Evolutionary conservation across 2,888 invertebrate genomes (phyloP).

Genomic region (Girardia tigrina): DNA sequence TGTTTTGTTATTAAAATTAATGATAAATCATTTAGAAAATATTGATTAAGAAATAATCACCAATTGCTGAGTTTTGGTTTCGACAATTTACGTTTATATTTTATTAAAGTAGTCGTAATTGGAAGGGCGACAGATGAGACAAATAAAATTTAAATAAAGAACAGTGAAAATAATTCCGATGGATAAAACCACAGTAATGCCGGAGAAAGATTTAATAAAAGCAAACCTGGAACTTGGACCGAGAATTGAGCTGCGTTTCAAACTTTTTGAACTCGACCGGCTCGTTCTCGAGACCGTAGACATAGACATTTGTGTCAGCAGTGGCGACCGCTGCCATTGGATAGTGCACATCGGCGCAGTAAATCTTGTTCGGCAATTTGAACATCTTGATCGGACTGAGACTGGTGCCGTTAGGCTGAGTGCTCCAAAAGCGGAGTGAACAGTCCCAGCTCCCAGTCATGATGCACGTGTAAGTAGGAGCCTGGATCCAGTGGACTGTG

Average conservation of each 20-base stretch:
- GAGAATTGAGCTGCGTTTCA: slow-evolving; percentile 55
- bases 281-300: slow-evolving; percentile 81
- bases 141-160: too few relatives aligned
- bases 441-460: slow-evolving; percentile 99
- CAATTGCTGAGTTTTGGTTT: too few relatives aligned
- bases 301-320: slow-evolving; percentile 70
- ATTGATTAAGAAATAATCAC: too few relatives aligned
- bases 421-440: slow-evolving; percentile 60
- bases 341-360: slow-evolving; percentile 91
- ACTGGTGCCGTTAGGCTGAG: slow-evolving; percentile 74
- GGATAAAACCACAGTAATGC: too few relatives aligned
- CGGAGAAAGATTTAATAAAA: too few relatives aligned
- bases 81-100: too few relatives aligned
- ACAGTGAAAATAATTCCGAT: too few relatives aligned
- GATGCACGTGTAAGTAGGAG: slow-evolving; percentile 77
- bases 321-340: slow-evolving; percentile 97
- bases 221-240: slow-evolving; percentile 53
- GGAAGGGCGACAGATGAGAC: too few relatives aligned
- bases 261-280: slow-evolving; percentile 81
- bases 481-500: slow-evolving; percentile 93
- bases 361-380: slow-evolving; percentile 76
- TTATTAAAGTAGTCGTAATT: too few relatives aligned
- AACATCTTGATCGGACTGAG: slow-evolving; percentile 76
- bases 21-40: too few relatives aligned
- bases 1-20: too few relatives aligned